Conservation (phyloP, 2,888 invertebrate species). For the Blomia tropicalis region DNA sequence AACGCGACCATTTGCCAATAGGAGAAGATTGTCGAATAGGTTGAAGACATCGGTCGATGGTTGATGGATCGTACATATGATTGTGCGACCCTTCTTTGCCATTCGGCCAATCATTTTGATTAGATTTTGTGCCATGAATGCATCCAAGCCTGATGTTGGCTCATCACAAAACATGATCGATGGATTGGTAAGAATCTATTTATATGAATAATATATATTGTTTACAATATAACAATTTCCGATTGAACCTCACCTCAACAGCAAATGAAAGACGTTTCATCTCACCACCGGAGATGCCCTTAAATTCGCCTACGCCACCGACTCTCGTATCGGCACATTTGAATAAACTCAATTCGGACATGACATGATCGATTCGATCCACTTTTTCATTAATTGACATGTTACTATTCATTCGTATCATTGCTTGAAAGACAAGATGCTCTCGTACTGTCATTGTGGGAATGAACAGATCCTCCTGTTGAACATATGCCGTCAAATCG, state of each 20-base stretch:
- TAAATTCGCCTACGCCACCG: slow-evolving; percentile 66
- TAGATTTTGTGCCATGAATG: slow-evolving; percentile 88
- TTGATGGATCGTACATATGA: slow-evolving; percentile 44
- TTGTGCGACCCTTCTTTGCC: slow-evolving; percentile 39
- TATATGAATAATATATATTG: slow-evolving; percentile 40
- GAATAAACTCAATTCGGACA: slow-evolving; percentile 55
- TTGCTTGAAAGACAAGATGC: slow-evolving; percentile 66
- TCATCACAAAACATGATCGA: slow-evolving; percentile 91
- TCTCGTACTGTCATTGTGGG: slow-evolving; percentile 74
- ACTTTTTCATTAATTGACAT: slow-evolving; percentile 31
- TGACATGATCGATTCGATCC: slow-evolving; percentile 30
- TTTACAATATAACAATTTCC: slow-evolving; percentile 34
- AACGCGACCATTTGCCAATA: slow-evolving; percentile 41
- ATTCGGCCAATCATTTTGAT: slow-evolving; percentile 47
- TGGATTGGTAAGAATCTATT: slow-evolving; percentile 74
- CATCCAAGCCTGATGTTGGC: slow-evolving; percentile 88
- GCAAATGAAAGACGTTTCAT: slow-evolving; percentile 87
- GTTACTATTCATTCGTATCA: slow-evolving; percentile 28
- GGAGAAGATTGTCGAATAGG: slow-evolving; percentile 40
- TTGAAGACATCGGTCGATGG: slow-evolving; percentile 41
- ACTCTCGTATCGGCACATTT: slow-evolving; percentile 82
- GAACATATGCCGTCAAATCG: slow-evolving; percentile 72
- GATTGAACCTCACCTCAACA: too few species aligned
- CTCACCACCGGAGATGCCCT: slow-evolving; percentile 91
- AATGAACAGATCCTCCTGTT: slow-evolving; percentile 83